Base-by-base conservation (phyloP, 2,113 vertebrate species). In the Puma concolor region DNA sequence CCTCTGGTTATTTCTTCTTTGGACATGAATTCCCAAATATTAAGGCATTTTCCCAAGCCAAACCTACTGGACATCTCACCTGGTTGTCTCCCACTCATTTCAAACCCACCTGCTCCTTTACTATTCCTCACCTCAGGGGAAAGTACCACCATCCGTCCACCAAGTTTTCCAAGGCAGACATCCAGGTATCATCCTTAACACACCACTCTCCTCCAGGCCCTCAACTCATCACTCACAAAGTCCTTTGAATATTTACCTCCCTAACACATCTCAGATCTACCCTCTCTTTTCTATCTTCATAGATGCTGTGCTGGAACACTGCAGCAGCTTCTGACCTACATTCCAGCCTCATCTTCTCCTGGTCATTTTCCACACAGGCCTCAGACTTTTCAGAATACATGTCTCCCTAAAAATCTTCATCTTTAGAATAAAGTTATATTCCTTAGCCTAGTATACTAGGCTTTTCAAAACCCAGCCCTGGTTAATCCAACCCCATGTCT, bases 21-120 rank as follows among this genome's bases (percentile, higher is more conserved):
- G 63, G 48, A 23, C 38, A 79, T 33, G 16, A 97, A 97, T 71
- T 93, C 23, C 85, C 54, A 88, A 38, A 57, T 67, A 94, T 67
- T 52, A 88, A 93, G 52, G n/a, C 93, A 85, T 84, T 91, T 48
- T 95, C 81, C 57, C n/a, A 72, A 97, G 52, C 90, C 66, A 91
- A 94, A 91, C 38, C 76, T 81, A 25, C 36, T 71, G 67, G 15
- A 38, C 38, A 90, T 67, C 44, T 96, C 33, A 50, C n/a, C n/a
- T 79, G 71, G 48, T 96, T 76, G 33, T 69, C 41, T 27, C 17
- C 81, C 4, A 82, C 13, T 82, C 66, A 86, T 44, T 41, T 88
- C 69, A 94, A 93, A 89, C 81, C 85, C 31, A 74, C n/a, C 38
- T 88, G 12, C 31, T 92, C n/a, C 63, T 83, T 76, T 77, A 50